Evolutionary conservation across 2,888 invertebrate genomes (phyloP), one percentile per base, ranked within the genome.

Genomic region (Microchrysa polita): DNA sequence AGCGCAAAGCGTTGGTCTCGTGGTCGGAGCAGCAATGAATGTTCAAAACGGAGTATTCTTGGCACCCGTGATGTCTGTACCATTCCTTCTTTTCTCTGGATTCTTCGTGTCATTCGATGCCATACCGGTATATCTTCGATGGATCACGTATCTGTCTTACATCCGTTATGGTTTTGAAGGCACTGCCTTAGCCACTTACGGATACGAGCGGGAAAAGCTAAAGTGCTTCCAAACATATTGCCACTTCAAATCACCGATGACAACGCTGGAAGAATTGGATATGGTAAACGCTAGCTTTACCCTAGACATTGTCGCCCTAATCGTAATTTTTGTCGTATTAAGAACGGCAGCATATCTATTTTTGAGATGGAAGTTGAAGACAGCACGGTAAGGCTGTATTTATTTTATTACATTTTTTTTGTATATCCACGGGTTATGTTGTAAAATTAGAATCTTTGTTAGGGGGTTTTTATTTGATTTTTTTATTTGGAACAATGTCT

Each of bases 101-200:
- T 97, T 97, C 91, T 97, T 97, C 86, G 96, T 97, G 52, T 96
- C 95, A 76, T 96, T 97, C 86, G 95, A 96, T 83, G 96, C 97
- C 1, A 97, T 98, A 81, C 97, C 97, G 0, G 90, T 93, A 1
- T 98, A 97, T 84, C 87, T 98, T 72, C 90, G 96, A 77, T 97
- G 97, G 97, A 93, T 98, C 80, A 96, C 97, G 0, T 97, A 97
- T 81, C 87, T 96, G 9, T 96, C 96, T 0, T 97, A 97, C 86
- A 96, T 97, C 80, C 88, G 97, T 78, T 98, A 97, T 82, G 95
- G 96, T 44, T 98, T 97, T 86, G 97, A 97, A 86, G 97, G 96
- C 57, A 95, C 95, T 0, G 93, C 97, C 5, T 88, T 97, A 72
- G 94, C 96, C 14, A 95, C 96, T 0, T 98, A 98, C 84, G 92